Evolutionary conservation across 2,113 vertebrate species (phyloP).

Genomic region (Gnathonemus echidnorhynchus): DNA sequence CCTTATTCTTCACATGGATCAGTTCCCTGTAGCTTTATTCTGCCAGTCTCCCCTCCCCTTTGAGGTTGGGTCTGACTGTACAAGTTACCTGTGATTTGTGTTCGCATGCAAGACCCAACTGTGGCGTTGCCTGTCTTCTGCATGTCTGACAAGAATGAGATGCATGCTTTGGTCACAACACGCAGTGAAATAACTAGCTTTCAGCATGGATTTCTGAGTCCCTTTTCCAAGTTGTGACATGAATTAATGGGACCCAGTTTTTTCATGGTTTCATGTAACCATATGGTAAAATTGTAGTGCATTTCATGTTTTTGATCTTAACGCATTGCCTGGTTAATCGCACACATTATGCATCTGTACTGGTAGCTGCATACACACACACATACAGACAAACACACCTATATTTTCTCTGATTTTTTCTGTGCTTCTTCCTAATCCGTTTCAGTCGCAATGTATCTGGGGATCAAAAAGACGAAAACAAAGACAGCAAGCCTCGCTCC

Average conservation of each 20-base stretch:
- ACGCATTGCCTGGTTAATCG: not conserved
- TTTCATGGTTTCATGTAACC: not conserved
- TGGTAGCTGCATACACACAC: not conserved
- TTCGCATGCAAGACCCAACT: not conserved
- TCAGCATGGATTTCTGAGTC: slow-evolving; percentile 1
- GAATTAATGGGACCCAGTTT: not conserved
- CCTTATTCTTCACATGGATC: not conserved
- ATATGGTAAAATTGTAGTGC: not conserved
- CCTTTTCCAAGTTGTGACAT: not conserved
- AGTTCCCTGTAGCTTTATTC: not conserved
- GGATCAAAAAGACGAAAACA: slow-evolving; percentile 91
- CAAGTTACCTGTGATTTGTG: not conserved
- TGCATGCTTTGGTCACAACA: not conserved
- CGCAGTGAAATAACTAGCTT: not conserved
- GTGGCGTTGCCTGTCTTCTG: slow-evolving; percentile 10
- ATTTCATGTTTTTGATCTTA: not conserved
- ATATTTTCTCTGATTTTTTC: not conserved
- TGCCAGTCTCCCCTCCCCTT: not conserved
- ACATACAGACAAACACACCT: not conserved
- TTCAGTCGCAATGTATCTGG: slow-evolving; percentile 92
- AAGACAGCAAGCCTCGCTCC: slow-evolving; percentile 89
- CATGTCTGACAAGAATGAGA: slow-evolving; percentile 16
- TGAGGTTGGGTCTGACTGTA: not conserved
- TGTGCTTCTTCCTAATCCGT: slow-evolving; percentile 22
- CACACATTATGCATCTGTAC: not conserved